Conservation (phyloP, 2,888 invertebrate genomes). For the Epicampocera succincta region DNA sequence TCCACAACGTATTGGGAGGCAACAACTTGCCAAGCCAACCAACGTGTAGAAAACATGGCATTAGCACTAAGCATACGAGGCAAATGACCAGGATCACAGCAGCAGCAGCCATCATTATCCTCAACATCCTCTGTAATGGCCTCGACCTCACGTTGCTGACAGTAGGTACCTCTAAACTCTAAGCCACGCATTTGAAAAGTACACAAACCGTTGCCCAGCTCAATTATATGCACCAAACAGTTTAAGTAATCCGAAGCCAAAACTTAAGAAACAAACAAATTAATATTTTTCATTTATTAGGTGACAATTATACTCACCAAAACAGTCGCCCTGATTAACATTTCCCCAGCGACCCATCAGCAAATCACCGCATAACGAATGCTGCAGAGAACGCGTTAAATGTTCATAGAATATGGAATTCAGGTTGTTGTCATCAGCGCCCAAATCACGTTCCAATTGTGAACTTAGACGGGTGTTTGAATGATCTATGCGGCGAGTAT, state of each 20-base stretch:
- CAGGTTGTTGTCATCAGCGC: conserved; percentile 97
- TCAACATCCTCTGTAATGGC: conserved; percentile 97
- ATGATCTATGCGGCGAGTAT: conserved; percentile 97
- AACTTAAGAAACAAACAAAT: conserved; percentile 82
- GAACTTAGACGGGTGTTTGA: conserved; percentile 97
- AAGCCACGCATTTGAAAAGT: conserved; percentile 99
- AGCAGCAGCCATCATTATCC: conserved; percentile 97
- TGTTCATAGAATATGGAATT: conserved; percentile 99
- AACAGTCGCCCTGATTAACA: conserved; percentile 98
- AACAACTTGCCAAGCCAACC: conserved; percentile 98
- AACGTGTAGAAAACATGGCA: conserved; percentile 98
- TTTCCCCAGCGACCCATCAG: conserved; percentile 97
- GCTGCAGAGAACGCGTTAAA: conserved; percentile 96
- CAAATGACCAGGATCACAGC: conserved; percentile 93
- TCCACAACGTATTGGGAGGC: conserved; percentile 98
- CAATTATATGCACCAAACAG: conserved; percentile 98
- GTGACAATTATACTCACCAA: conserved; percentile 84
- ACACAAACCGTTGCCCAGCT: conserved; percentile 98
- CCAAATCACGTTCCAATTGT: conserved; percentile 95
- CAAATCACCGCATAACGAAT: conserved; percentile 96
- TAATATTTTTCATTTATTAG: background rate
- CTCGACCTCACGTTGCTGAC: conserved; percentile 99
- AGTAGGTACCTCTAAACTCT: conserved; percentile 99
- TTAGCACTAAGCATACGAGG: conserved; percentile 95
- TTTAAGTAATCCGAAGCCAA: conserved; percentile 99